Conservation (phyloP, 2,797 vertebrate species). For the Triplophysa yarkandensis region DNA sequence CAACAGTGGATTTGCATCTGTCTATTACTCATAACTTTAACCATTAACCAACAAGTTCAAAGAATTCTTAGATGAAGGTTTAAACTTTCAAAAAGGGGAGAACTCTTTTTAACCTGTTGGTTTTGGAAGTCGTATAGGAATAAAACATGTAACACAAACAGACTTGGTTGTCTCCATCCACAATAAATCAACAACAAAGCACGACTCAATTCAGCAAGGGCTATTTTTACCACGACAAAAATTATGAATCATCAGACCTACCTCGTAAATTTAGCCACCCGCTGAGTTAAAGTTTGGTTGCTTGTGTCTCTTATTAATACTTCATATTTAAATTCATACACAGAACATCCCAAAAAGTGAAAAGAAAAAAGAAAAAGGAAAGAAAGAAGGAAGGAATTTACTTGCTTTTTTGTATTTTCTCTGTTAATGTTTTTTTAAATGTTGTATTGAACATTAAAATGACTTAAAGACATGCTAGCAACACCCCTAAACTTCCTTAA, state of each 20-base stretch:
- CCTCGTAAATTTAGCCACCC: constrained; percentile 20
- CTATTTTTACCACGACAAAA: constrained; percentile 21
- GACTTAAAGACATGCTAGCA: too few relatives aligned
- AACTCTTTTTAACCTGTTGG: constrained; percentile 37
- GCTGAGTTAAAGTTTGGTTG: constrained; percentile 16
- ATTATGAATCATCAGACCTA: constrained; percentile 15
- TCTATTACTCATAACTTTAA: constrained; percentile 57
- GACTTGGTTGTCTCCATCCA: constrained; percentile 21
- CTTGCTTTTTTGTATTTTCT: too few relatives aligned
- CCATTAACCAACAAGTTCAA: constrained; percentile 44
- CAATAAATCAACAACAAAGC: constrained; percentile 50
- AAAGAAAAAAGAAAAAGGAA: not conserved
- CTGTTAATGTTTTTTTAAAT: too few relatives aligned
- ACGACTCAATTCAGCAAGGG: constrained; percentile 27
- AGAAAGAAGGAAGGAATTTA: not conserved
- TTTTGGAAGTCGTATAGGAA: constrained; percentile 40
- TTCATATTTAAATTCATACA: constrained; percentile 19
- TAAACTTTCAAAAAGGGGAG: constrained; percentile 24
- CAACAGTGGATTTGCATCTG: constrained; percentile 58
- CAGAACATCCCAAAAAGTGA: not conserved
- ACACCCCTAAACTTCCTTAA: too few relatives aligned
- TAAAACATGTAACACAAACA: constrained; percentile 47
- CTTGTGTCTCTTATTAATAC: constrained; percentile 34
- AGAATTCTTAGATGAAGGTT: constrained; percentile 38
- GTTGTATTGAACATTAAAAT: too few relatives aligned